phyloP scores from a whole-genome alignment of 2,113 vertebrate genomes.

The Dicerorhinus sumatrensis region DNA sequence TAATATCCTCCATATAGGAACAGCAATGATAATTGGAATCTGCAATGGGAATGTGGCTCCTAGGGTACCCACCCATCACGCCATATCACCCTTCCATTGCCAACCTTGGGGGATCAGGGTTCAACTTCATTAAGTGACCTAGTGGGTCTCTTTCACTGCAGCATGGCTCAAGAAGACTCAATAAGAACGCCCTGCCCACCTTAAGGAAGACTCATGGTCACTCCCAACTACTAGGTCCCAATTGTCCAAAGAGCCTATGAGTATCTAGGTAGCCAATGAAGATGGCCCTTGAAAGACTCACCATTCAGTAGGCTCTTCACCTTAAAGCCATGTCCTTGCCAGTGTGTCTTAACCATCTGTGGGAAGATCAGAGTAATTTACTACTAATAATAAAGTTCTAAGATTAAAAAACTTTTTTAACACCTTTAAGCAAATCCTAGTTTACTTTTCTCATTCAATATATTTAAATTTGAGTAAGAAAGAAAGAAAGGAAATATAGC shows the following conservation, averaged over 20 bases:
- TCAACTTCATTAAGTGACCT: background rate
- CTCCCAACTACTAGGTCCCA: background rate
- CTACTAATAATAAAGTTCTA: background rate
- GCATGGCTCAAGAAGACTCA: background rate
- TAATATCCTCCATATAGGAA: background rate
- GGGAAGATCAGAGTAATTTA: background rate
- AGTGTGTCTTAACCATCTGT: background rate
- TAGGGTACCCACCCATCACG: too few species aligned
- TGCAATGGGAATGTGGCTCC: background rate
- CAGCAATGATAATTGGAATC: background rate
- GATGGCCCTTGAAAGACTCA: background rate
- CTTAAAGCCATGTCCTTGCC: background rate
- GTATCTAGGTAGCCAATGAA: background rate
- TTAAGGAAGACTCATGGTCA: background rate
- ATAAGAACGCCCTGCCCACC: background rate
- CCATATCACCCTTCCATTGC: background rate
- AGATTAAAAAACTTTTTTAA: background rate
- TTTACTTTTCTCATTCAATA: background rate
- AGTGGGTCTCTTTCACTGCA: background rate
- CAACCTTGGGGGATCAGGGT: background rate
- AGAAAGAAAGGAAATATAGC: background rate
- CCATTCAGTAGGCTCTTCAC: background rate
- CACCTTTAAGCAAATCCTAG: background rate
- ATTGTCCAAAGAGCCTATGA: background rate
- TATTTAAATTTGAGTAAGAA: conserved; percentile 32